These are phyloP conservation scores for Procapra przewalskii DNA, from an alignment of 2,113 vertebrate species.

Conservation along the genomic window DNA sequence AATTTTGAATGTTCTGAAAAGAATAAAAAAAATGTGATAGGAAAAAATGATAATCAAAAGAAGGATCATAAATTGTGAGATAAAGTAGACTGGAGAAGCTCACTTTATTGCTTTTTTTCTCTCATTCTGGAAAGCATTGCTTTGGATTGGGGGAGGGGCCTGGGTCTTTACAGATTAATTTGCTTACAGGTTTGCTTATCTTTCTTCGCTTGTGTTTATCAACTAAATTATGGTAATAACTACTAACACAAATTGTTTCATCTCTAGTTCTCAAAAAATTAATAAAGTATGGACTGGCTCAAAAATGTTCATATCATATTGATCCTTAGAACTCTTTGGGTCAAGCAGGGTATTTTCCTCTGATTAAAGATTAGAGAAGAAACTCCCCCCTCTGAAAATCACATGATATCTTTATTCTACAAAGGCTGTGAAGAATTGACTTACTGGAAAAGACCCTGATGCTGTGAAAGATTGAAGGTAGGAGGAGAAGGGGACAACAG, in stretches of 20 bases:
- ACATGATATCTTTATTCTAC: not conserved
- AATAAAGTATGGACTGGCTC: not conserved
- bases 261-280: not conserved
- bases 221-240: not conserved
- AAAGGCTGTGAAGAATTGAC: not conserved
- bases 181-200: conserved; percentile 3
- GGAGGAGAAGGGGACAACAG: not conserved
- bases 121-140: not conserved
- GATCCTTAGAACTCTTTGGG: not conserved
- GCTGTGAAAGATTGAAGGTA: not conserved
- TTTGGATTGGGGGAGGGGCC: not conserved
- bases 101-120: not conserved
- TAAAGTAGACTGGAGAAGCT: not conserved
- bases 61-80: not conserved
- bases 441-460: not conserved
- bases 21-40: not conserved
- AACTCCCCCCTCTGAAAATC: not conserved
- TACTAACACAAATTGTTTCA: not conserved
- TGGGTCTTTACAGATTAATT: not conserved
- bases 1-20: conserved; percentile 2
- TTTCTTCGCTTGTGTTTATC: not conserved
- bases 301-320: not conserved
- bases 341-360: not conserved
- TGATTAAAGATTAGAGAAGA: not conserved
- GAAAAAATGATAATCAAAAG: not conserved